Percentiles rank a stretch among this genome's conserved stretches.
Conservation (phyloP, 1,140 invertebrate species). For the Bombus picipes region DNA sequence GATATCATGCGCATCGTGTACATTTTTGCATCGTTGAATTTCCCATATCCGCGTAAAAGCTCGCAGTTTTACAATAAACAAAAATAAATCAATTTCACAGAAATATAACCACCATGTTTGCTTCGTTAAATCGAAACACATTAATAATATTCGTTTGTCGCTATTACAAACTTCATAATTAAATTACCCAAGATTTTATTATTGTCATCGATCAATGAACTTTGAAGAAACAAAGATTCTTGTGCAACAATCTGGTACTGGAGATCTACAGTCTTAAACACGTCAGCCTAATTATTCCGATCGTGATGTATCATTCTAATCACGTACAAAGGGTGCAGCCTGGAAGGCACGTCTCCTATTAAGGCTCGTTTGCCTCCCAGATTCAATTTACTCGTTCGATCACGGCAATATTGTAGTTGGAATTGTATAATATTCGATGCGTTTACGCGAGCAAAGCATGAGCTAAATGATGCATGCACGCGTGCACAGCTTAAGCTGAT, state of each 20-base stretch:
- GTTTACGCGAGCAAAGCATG: slow-evolving; percentile 36
- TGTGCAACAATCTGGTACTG: background rate
- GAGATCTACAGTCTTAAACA: background rate
- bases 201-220: too few relatives aligned
- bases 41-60: too few relatives aligned
- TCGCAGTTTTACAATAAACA: too few relatives aligned
- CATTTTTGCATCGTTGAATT: too few relatives aligned
- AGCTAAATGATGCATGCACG: slow-evolving; percentile 70
- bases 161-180: too few relatives aligned
- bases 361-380: background rate
- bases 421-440: slow-evolving; percentile 32
- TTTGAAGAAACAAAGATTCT: too few relatives aligned
- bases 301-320: background rate
- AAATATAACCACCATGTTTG: too few relatives aligned
- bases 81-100: too few relatives aligned
- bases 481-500: slow-evolving; percentile 69
- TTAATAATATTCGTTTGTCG: too few relatives aligned
- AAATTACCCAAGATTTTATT: too few relatives aligned
- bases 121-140: too few relatives aligned
- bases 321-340: slow-evolving; percentile 7
- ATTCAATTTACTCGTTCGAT: slow-evolving; percentile 38
- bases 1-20: too few relatives aligned
- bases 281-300: background rate
- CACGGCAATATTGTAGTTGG: slow-evolving; percentile 29
- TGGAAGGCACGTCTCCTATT: background rate